Evolutionary conservation across 2,797 vertebrate species (phyloP).

Genomic region (Tinamus major): DNA sequence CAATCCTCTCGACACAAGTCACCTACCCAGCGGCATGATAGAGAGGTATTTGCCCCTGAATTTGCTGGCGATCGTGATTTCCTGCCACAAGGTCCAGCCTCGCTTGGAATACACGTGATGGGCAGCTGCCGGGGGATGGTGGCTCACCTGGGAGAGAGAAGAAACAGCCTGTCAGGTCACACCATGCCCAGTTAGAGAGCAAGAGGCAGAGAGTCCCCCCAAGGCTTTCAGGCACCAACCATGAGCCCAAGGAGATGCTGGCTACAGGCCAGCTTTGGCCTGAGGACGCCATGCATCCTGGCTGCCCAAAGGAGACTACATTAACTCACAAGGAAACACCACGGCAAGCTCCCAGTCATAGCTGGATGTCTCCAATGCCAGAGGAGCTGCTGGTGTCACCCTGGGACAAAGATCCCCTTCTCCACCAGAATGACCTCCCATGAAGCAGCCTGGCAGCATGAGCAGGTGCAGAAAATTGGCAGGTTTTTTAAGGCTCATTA

Average conservation of each 20-base stretch:
- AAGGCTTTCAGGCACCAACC: not conserved
- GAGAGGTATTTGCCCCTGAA: constrained; percentile 99
- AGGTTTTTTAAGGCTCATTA: not conserved
- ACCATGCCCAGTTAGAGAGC: rapidly evolving
- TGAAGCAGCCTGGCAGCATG: not conserved
- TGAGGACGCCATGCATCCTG: not conserved
- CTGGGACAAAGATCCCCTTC: not conserved
- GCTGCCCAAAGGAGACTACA: not conserved
- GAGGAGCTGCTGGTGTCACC: not conserved
- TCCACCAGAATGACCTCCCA: rapidly evolving
- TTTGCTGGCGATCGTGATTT: constrained; percentile 99
- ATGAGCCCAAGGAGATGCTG: too few relatives aligned
- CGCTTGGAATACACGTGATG: constrained; percentile 94
- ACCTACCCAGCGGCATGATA: constrained; percentile 97
- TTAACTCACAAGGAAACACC: not conserved
- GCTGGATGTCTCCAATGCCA: not conserved
- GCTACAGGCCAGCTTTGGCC: not conserved
- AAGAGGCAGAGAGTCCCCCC: not conserved
- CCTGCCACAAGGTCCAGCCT: constrained; percentile 97
- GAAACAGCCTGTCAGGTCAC: not conserved
- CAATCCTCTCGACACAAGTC: rapidly evolving
- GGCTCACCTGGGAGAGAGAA: constrained; percentile 89
- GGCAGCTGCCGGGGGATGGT: constrained; percentile 95
- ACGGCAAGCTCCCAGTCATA: not conserved
- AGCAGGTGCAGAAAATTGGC: rapidly evolving